A percentile compares a stretch with the other conserved stretches of the same genome.
These are phyloP conservation scores for Dufourea novaeangliae DNA, from an alignment of 1,140 invertebrate species.

Conservation along the genomic window DNA sequence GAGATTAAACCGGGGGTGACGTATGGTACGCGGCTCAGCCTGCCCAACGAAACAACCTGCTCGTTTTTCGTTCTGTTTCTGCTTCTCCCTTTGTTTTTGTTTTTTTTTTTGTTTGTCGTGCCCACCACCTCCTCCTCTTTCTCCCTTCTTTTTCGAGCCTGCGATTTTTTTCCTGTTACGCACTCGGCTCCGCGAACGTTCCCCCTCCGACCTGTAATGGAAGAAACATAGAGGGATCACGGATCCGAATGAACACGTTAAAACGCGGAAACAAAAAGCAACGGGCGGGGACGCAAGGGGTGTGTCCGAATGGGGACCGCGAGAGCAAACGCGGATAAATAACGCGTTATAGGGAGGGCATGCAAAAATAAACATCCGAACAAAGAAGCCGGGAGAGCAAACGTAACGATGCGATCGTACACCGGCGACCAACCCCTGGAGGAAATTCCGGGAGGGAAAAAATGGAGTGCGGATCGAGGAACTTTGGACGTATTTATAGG, in stretches of 20 bases:
- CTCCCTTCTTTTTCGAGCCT: slow-evolving; percentile 11
- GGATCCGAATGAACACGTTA: slow-evolving; percentile 51
- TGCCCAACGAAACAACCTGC: slow-evolving; percentile 44
- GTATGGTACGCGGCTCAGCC: slow-evolving; percentile 68
- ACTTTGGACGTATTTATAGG: neutral
- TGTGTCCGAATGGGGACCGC: neutral
- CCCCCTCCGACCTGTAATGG: slow-evolving; percentile 33
- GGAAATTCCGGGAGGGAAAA: neutral
- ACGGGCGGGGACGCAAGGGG: neutral
- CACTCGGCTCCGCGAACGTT: slow-evolving; percentile 39
- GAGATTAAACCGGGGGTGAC: slow-evolving; percentile 78
- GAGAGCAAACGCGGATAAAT: slow-evolving; percentile 24
- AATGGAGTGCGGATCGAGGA: slow-evolving; percentile 5
- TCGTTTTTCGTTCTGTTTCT: neutral
- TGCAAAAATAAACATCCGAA: slow-evolving; percentile 23
- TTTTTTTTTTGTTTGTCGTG: neutral
- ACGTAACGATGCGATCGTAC: slow-evolving; percentile 4
- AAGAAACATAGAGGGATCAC: slow-evolving; percentile 57
- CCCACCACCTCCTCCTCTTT: neutral
- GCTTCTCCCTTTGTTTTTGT: slow-evolving; percentile 17
- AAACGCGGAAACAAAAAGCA: slow-evolving; percentile 49
- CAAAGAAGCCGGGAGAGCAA: slow-evolving; percentile 2
- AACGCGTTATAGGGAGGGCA: slow-evolving; percentile 28
- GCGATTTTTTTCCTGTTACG: slow-evolving; percentile 59
- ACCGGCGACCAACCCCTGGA: neutral